These are phyloP conservation scores for Prinia subflava DNA, from an alignment of 2,113 vertebrate species.

Conservation along the genomic window DNA sequence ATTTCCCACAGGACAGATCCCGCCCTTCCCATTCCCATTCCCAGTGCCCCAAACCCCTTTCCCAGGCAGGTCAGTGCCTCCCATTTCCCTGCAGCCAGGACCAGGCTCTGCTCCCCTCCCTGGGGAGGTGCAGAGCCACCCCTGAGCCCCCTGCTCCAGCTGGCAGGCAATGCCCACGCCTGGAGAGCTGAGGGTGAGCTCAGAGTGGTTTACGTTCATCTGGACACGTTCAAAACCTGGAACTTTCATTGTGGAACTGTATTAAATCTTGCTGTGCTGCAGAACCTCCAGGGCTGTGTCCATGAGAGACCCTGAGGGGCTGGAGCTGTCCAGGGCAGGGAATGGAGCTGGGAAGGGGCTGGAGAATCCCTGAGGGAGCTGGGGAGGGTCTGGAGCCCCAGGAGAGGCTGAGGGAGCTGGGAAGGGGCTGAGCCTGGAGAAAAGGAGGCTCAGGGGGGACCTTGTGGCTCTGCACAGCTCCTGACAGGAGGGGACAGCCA, in stretches of 20 bases:
- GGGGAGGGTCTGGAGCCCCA: no score
- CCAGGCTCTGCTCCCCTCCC: background rate
- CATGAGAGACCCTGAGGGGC: background rate
- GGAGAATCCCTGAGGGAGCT: background rate
- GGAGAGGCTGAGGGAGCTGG: no score
- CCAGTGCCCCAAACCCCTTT: background rate
- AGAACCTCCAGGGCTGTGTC: background rate
- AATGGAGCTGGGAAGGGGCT: background rate
- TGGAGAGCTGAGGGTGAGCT: background rate
- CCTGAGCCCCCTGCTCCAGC: background rate
- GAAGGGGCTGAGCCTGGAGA: no score
- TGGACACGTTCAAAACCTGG: background rate
- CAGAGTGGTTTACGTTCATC: accelerated
- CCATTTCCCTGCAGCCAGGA: background rate
- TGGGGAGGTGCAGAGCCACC: background rate
- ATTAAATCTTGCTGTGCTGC: background rate
- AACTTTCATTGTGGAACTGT: accelerated
- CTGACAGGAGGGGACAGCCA: no score
- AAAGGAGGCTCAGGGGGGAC: no score
- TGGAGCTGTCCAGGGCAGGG: background rate
- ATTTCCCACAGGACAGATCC: background rate
- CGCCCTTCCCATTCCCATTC: background rate
- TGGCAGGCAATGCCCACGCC: background rate
- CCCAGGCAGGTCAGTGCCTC: no score
- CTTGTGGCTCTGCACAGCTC: no score